Evolutionary conservation across 2,888 invertebrate genomes (phyloP), one percentile per base, ranked within the genome.

Genomic region (Catocala fraxini): DNA sequence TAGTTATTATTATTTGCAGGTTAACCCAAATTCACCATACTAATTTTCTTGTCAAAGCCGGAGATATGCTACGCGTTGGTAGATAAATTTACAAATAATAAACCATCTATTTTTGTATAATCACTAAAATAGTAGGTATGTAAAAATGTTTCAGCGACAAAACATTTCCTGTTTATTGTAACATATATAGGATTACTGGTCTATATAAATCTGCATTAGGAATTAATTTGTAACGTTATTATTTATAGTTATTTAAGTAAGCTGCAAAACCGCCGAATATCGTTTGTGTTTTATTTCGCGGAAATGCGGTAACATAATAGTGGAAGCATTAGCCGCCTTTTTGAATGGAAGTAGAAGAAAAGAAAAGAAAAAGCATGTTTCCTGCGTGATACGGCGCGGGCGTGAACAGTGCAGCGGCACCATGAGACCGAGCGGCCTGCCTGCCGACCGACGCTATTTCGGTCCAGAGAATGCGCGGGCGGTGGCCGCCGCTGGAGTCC

Each of bases 371-470:
- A 82, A 75, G 74, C 73, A 76, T 71, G 75, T 84, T 87, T 89
- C 87, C 89, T 87, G 86, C 67, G 75, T 68, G 70, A 69, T 74
- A 70, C 70, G 25, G 25, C 25, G 15, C 15, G 7, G 71, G 69
- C 77, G 79, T 75, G 68, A 71, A 51, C 57, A 68, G 64, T 67
- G 66, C 35, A 51, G 35, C 5, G 12, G 71, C 71, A 66, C 56
- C 70, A 62, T 58, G 62, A 63, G 54, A 54, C 58, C 33, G 59
- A 64, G 61, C 71, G 63, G 48, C 51, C 62, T 62, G 67, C 68
- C 65, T 75, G 71, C 76, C 71, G 61, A 73, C 77, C 65, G 67
- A 71, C 65, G 79, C 81, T 89, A 89, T 89, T 88, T 89, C 66
- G 72, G 87, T 83, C 75, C 71, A 73, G 68, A 75, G 76, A 75